Conservation (phyloP, 2,888 invertebrate genomes). For the Malthinus flaveolus region DNA sequence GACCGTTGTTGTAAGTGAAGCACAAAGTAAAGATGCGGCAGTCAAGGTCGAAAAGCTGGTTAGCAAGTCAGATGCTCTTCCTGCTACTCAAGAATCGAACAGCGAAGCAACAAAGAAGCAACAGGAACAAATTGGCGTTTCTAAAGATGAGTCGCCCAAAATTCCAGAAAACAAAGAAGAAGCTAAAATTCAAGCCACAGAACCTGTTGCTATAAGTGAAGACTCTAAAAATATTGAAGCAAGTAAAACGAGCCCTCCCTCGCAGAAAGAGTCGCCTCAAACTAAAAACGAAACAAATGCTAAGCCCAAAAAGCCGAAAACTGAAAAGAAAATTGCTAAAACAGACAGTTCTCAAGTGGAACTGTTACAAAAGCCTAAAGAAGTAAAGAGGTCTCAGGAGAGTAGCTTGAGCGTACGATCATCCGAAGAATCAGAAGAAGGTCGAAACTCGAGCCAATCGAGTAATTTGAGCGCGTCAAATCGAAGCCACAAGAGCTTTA, state of each 20-base stretch:
- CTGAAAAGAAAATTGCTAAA: background rate
- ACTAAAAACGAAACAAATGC: background rate
- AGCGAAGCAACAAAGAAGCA: background rate
- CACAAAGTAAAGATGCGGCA: no score
- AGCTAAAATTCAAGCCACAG: background rate
- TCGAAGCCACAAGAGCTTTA: constrained; percentile 49
- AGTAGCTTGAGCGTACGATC: constrained; percentile 23
- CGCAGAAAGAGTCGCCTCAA: background rate
- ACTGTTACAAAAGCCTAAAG: background rate
- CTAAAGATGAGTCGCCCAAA: background rate
- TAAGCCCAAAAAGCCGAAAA: background rate
- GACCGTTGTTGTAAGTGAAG: background rate
- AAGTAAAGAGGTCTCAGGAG: constrained; percentile 15
- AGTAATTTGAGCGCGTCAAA: constrained; percentile 32
- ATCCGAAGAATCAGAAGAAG: constrained; percentile 33
- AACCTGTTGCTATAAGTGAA: background rate
- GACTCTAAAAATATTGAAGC: background rate
- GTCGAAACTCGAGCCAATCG: constrained; percentile 28
- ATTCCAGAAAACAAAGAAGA: background rate
- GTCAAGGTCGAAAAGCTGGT: background rate
- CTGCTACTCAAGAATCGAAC: no score
- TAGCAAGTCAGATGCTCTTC: background rate
- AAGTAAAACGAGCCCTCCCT: background rate
- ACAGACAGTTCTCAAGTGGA: background rate
- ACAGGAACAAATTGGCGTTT: background rate